phyloP scores from a whole-genome alignment of 2,888 invertebrate species.

The Sabellastarte sp. region DNA sequence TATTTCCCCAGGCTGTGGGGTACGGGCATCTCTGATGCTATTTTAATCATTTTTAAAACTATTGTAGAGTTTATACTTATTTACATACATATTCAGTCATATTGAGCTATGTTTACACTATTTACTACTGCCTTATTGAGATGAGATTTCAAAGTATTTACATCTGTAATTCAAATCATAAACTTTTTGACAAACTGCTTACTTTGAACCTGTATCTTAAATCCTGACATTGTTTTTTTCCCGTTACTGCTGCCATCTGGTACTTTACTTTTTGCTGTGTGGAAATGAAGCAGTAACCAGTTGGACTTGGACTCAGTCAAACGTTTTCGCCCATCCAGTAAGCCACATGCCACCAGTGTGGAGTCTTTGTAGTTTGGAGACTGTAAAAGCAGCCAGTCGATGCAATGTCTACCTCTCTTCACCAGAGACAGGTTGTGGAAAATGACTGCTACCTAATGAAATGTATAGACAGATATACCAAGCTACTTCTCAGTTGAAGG shows the following conservation, averaged over 20 bases:
- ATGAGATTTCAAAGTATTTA: no score
- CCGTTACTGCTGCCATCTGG: neutral
- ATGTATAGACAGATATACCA: no score
- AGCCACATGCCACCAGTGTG: constrained; percentile 11
- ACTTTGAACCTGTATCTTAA: constrained; percentile 9
- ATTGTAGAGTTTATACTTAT: no score
- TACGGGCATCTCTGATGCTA: no score
- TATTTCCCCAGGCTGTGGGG: no score
- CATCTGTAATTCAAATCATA: no score
- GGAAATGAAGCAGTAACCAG: constrained; percentile 17
- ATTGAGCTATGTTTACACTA: no score
- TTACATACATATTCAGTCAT: no score
- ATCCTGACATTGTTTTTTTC: constrained; percentile 5
- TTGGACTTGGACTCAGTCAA: constrained; percentile 5
- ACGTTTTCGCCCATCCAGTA: neutral
- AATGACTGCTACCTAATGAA: constrained; percentile 9
- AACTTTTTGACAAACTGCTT: no score
- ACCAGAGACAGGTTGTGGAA: constrained; percentile 7
- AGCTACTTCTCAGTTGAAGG: no score
- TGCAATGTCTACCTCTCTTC: constrained; percentile 6
- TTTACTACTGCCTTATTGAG: no score
- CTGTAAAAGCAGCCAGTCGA: constrained; percentile 20
- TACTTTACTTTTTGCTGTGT: constrained; percentile 6
- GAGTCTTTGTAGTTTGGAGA: constrained; percentile 6
- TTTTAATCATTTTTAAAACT: no score